Conservation (phyloP, 2,797 vertebrate genomes). For the Toxotes lorentzi region DNA sequence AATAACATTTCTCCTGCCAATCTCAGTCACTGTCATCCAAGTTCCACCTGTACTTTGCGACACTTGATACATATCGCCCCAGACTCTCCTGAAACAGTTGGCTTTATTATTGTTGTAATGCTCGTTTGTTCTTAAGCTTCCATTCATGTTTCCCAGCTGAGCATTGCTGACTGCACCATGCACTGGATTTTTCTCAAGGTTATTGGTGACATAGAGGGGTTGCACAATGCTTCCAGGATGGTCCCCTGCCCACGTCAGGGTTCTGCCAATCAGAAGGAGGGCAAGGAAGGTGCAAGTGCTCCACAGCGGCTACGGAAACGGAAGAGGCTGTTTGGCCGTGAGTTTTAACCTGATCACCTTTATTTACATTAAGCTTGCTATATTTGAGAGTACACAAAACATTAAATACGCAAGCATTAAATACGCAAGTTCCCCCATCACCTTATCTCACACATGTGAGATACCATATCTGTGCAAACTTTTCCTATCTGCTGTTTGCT, state of each 20-base stretch:
- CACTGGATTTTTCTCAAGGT: slow-evolving; percentile 79
- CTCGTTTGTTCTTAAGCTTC: slow-evolving; percentile 36
- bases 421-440: slow-evolving; percentile 4
- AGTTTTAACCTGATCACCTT: slow-evolving; percentile 59
- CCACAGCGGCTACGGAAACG: slow-evolving; percentile 77
- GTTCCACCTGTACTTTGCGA: slow-evolving; percentile 66
- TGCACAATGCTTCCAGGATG: slow-evolving; percentile 59
- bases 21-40: slow-evolving; percentile 66
- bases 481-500: slow-evolving; percentile 44
- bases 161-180: neutral
- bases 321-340: slow-evolving; percentile 78
- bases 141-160: slow-evolving; percentile 13
- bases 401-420: slow-evolving; percentile 4
- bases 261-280: slow-evolving; percentile 59
- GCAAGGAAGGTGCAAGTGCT: slow-evolving; percentile 48
- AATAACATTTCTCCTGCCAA: slow-evolving; percentile 59
- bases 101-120: slow-evolving; percentile 36
- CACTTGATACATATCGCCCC: slow-evolving; percentile 42
- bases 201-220: slow-evolving; percentile 82
- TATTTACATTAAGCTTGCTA: neutral
- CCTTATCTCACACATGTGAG: slow-evolving; percentile 9
- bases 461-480: slow-evolving; percentile 36
- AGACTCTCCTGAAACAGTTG: slow-evolving; percentile 41
- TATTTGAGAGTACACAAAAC: neutral
- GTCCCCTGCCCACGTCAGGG: slow-evolving; percentile 59